Conservation (phyloP, 2,113 vertebrate genomes). For the Natator depressus region DNA sequence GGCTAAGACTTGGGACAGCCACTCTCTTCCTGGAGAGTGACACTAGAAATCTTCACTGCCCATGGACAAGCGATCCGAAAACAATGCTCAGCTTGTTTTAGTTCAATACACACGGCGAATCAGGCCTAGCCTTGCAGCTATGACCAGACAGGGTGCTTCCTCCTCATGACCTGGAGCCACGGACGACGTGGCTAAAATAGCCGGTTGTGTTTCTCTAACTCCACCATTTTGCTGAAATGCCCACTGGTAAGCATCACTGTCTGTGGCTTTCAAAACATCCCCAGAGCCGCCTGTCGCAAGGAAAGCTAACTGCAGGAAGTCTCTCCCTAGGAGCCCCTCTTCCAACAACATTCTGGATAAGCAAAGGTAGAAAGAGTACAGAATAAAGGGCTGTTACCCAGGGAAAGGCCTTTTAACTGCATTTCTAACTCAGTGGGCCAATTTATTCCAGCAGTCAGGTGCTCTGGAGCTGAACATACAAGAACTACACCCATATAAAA, state of each 20-base stretch:
- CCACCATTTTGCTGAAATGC: neutral
- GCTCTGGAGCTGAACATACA: neutral
- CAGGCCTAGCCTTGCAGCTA: neutral
- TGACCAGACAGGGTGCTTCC: neutral
- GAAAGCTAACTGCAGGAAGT: neutral
- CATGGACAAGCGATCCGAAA: neutral
- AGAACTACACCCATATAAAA: neutral
- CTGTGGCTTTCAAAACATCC: neutral
- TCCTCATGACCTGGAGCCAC: neutral
- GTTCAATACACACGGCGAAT: neutral
- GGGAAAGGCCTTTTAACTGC: neutral
- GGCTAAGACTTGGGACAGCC: neutral
- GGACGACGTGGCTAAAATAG: neutral
- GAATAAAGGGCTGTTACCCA: neutral
- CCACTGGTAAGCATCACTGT: too few relatives aligned
- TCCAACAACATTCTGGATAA: neutral
- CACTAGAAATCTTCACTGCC: neutral
- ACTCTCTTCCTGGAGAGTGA: neutral
- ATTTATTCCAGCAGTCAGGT: neutral
- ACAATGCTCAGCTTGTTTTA: rapidly evolving
- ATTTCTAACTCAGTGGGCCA: neutral
- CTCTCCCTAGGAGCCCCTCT: neutral
- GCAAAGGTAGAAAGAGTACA: neutral
- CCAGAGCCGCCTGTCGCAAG: neutral
- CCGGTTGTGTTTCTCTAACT: too few relatives aligned